A percentile compares a stretch with the other conserved stretches of the same genome.
These are phyloP conservation scores for Halocynthia roretzi DNA, from an alignment of 23 tunicate species.

Conservation along the genomic window DNA sequence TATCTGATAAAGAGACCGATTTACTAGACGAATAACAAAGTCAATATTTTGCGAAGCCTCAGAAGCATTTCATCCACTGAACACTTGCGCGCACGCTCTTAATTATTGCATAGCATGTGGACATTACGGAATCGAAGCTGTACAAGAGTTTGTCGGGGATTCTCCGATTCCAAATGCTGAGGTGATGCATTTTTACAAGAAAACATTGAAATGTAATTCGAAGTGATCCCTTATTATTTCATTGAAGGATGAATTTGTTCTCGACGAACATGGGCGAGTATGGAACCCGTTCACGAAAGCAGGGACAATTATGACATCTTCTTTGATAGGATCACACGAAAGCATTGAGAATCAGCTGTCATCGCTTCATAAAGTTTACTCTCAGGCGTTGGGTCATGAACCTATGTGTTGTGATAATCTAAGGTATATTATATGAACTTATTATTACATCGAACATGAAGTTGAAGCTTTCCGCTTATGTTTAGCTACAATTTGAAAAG, in stretches of 20 bases:
- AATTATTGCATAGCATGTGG: conserved; percentile 59
- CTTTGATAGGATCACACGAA: conserved; percentile 37
- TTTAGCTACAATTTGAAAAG: conserved; percentile 66
- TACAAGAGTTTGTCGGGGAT: conserved; percentile 22
- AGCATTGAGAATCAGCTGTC: conserved; percentile 33
- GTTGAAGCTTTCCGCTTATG: background rate
- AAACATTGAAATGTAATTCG: background rate
- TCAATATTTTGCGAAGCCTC: background rate
- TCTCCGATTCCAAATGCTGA: conserved; percentile 14
- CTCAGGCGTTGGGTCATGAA: conserved; percentile 33
- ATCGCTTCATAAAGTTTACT: conserved; percentile 40
- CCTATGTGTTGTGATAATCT: conserved; percentile 69
- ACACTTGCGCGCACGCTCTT: conserved; percentile 52
- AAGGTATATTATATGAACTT: conserved; percentile 28
- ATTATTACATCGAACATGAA: background rate
- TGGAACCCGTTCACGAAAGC: conserved; percentile 76
- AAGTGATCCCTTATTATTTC: background rate
- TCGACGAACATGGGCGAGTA: conserved; percentile 27
- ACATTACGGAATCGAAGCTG: conserved; percentile 39
- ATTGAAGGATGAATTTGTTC: conserved; percentile 38
- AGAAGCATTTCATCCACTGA: conserved; percentile 58
- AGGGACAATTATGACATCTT: conserved; percentile 48
- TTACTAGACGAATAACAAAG: background rate
- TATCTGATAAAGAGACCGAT: too few species aligned
- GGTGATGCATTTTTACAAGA: conserved; percentile 1